These are phyloP conservation scores for Dromococcyx pavoninus DNA, from an alignment of 2,797 vertebrate species.

Conservation along the genomic window DNA sequence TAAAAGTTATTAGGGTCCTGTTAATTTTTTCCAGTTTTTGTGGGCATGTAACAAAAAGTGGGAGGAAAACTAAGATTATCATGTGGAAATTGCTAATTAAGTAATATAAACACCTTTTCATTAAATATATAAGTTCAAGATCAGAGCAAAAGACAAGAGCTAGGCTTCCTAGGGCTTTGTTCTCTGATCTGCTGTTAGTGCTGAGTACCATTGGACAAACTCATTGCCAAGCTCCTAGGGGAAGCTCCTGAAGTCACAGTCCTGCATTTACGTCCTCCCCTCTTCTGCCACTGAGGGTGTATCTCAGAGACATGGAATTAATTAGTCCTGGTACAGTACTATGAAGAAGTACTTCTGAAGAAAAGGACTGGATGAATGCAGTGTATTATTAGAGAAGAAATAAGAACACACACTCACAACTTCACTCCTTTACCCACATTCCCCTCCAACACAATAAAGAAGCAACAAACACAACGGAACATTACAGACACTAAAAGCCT, in stretches of 20 bases:
- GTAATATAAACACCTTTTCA: background rate
- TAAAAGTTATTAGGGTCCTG: background rate
- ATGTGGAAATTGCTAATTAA: background rate
- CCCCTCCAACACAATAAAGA: background rate
- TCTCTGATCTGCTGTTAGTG: background rate
- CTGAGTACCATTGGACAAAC: background rate
- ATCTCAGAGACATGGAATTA: background rate
- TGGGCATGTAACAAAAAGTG: background rate
- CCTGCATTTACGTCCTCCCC: background rate
- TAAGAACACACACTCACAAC: accelerated
- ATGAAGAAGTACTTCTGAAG: background rate
- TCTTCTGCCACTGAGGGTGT: background rate
- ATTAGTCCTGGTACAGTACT: background rate
- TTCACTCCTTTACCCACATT: background rate
- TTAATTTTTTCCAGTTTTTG: background rate
- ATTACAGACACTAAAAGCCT: background rate
- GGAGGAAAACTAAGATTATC: background rate
- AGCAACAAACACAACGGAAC: background rate
- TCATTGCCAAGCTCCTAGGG: background rate
- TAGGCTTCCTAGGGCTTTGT: background rate
- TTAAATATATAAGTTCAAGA: background rate
- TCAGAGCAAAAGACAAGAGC: background rate
- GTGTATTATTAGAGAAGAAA: background rate
- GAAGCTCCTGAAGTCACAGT: background rate
- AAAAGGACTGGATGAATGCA: background rate